Base-by-base conservation (phyloP, 2,888 invertebrate genomes). In the Lasioglossum lativentre region DNA sequence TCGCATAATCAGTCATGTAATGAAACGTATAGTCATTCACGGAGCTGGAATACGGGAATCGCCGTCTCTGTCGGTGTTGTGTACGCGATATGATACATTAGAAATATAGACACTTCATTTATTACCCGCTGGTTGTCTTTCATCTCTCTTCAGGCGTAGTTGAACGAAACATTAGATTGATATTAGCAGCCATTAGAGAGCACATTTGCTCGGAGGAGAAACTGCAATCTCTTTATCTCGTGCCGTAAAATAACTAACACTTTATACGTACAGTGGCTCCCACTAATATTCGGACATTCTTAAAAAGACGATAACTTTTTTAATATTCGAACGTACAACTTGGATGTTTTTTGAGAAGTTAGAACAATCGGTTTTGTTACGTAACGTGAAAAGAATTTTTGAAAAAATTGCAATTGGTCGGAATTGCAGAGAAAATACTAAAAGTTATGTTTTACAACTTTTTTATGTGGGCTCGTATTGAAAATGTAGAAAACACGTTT, bases 41-140 rank as follows among this genome's bases (percentile, higher is more conserved):
- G 1, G 63, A 23, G 75, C 34, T 45, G n/a, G 47, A 70, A 45
- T 75, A 52, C 4, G 78, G 47, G 75, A 75, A 74, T 66, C 30
- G 73, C 42, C 59, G 76, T 56, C 47, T 52, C 71, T 34, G 73
- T 73, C 40, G 14, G 30, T 14, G 74, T 52, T 19, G 10, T 52
- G 71, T 47, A 40, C 75, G 72, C 78, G 84, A 85, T 85, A 85
- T 70, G 85, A 83, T 75, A 56, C 85, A 83, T 85, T 85, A 68
- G 78, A 68, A 79, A 59, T 56, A 75, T 85, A 59, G 75, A 85
- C 78, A 83, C 78, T 72, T 83, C 85, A 83, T 85, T 85, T 85
- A 66, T 71, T 71, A 68, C 56, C 75, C 38, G 72, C 72, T 76
- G 72, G 23, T 56, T 40, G 56, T 75, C 84, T 83, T 76, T 83